A percentile compares a stretch with the other conserved stretches of the same genome.
These are phyloP conservation scores for Gopherus flavomarginatus DNA, from an alignment of 2,113 vertebrate genomes.

Conservation along the genomic window DNA sequence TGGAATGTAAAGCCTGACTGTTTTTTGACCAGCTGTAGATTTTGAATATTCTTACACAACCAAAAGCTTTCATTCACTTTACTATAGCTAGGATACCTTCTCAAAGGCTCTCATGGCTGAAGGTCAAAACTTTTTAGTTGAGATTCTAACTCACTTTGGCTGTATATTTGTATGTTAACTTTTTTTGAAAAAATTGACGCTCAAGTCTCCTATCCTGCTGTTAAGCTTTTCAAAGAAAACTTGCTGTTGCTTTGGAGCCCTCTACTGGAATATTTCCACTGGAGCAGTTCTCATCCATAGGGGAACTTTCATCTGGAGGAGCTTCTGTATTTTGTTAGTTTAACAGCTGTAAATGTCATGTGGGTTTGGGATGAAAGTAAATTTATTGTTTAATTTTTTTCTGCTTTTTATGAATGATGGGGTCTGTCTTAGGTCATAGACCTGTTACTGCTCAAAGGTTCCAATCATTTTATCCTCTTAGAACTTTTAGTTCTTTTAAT, in stretches of 20 bases:
- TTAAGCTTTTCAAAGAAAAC: background rate
- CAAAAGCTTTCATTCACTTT: background rate
- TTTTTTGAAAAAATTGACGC: background rate
- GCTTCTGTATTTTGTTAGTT: background rate
- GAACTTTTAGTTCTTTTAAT: background rate
- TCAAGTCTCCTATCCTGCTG: rapidly evolving
- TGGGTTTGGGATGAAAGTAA: background rate
- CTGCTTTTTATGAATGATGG: background rate
- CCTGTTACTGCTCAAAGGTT: background rate
- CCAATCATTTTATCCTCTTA: background rate
- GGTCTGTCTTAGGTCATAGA: background rate
- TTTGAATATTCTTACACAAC: background rate
- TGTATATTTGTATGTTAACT: background rate
- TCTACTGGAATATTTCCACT: constrained; percentile 43
- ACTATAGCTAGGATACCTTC: background rate
- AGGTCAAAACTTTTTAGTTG: rapidly evolving
- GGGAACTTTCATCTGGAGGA: background rate
- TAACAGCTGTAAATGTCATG: background rate
- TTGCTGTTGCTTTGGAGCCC: constrained; percentile 49
- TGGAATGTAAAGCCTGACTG: rapidly evolving
- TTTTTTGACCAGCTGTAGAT: background rate
- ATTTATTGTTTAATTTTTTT: background rate
- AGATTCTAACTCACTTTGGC: background rate
- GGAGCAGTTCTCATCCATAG: background rate
- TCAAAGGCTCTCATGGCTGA: background rate